Conservation (phyloP, 2,113 vertebrate species). For the Aramus guarauna region DNA sequence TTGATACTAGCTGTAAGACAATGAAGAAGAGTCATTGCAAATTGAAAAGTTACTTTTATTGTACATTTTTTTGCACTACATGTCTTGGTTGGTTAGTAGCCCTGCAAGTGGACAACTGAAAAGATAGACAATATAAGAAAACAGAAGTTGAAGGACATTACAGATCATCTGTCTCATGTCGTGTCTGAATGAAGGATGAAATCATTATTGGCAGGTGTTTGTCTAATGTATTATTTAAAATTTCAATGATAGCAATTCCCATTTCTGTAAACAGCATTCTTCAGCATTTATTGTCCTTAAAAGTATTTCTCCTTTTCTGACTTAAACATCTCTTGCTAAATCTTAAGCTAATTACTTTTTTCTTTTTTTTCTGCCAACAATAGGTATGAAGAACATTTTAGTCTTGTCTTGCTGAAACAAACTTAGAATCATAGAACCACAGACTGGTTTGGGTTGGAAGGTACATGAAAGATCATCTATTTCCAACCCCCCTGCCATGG, state of each 20-base stretch:
- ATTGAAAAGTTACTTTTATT: conserved; percentile 1
- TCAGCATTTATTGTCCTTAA: neutral
- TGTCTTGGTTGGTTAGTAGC: neutral
- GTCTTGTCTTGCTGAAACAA: neutral
- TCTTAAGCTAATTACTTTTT: neutral
- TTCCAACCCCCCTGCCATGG: no score
- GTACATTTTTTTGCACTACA: neutral
- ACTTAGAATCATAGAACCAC: neutral
- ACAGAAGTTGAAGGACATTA: neutral
- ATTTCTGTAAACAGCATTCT: conserved; percentile 1
- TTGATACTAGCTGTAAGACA: neutral
- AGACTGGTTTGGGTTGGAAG: no score
- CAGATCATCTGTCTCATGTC: neutral
- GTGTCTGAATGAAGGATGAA: neutral
- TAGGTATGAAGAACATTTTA: neutral
- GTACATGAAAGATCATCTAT: no score
- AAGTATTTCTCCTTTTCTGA: neutral
- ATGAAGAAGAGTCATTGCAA: neutral
- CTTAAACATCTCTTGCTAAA: neutral
- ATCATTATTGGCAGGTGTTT: conserved; percentile 25
- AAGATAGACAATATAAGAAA: neutral
- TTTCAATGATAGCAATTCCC: neutral
- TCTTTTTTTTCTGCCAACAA: neutral
- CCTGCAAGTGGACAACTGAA: neutral
- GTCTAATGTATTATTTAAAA: conserved; percentile 32